phyloP scores from a whole-genome alignment of 2,113 vertebrate genomes.

The Bambusicola thoracicus region DNA sequence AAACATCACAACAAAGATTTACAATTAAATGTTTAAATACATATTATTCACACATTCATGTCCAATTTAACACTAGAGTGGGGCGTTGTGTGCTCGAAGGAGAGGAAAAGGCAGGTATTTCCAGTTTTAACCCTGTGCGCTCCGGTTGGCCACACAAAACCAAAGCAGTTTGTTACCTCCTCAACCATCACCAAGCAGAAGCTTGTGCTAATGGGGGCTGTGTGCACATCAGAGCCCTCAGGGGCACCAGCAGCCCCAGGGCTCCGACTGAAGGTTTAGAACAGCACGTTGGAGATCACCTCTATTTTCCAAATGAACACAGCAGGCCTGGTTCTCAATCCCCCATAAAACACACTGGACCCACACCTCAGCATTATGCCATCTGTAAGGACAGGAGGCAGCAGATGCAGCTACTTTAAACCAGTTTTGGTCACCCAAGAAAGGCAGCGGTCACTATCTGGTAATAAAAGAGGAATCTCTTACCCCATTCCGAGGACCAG shows the following conservation, averaged over 20 bases:
- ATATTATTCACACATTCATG: constrained; percentile 72
- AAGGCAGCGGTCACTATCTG: no score
- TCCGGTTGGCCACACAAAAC: constrained; percentile 50
- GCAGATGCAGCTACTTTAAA: no score
- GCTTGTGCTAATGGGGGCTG: not conserved
- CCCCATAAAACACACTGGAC: not conserved
- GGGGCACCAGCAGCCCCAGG: not conserved
- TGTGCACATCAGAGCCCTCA: not conserved
- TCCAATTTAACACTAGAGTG: constrained; percentile 27
- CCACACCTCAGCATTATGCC: not conserved
- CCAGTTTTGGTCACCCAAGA: no score
- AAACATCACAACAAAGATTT: constrained; percentile 74
- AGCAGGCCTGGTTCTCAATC: not conserved
- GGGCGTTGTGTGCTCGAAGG: constrained; percentile 1
- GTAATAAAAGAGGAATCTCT: no score
- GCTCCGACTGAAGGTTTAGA: not conserved
- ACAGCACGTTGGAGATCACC: not conserved
- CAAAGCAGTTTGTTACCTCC: not conserved
- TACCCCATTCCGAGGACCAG: no score
- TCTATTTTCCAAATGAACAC: not conserved
- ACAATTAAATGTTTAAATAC: constrained; percentile 75
- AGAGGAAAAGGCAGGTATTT: constrained; percentile 7
- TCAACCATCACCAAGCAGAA: not conserved
- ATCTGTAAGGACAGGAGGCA: no score
- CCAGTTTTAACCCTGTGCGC: constrained; percentile 34